Percentiles rank a stretch among this genome's conserved stretches.
phyloP scores from a whole-genome alignment of 2,888 invertebrate genomes.

The Oligia latruncula region DNA sequence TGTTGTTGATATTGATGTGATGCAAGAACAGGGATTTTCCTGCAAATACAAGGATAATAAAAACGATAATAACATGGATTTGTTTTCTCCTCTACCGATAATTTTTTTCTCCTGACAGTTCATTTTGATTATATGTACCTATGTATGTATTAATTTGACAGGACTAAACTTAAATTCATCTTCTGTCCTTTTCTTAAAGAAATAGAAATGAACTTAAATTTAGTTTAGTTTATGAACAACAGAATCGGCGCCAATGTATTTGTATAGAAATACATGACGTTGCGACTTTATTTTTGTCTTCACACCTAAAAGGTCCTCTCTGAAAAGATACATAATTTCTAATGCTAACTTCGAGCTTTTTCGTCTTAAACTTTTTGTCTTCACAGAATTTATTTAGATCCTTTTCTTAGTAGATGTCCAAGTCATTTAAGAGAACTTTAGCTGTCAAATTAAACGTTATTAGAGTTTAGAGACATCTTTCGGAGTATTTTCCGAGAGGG shows the following conservation, averaged over 20 bases:
- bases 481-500: background rate
- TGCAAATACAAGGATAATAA: background rate
- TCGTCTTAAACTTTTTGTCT: background rate
- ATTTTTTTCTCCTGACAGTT: too few relatives aligned
- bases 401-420: background rate
- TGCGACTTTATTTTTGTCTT: constrained; percentile 5
- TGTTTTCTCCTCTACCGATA: too few relatives aligned
- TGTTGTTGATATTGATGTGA: background rate
- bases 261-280: background rate
- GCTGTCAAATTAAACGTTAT: background rate
- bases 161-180: too few relatives aligned
- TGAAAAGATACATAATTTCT: background rate
- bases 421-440: background rate
- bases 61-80: background rate
- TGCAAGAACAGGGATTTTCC: background rate
- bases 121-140: too few relatives aligned
- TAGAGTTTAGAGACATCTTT: background rate
- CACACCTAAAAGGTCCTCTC: background rate
- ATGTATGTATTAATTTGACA: too few relatives aligned
- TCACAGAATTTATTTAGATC: background rate
- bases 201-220: too few relatives aligned
- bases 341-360: background rate
- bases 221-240: too few relatives aligned
- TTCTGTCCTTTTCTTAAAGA: too few relatives aligned
- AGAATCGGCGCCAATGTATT: too few relatives aligned